Base-by-base conservation (phyloP, 2,888 invertebrate genomes). In the Imbricaverruca yamaguchii region DNA sequence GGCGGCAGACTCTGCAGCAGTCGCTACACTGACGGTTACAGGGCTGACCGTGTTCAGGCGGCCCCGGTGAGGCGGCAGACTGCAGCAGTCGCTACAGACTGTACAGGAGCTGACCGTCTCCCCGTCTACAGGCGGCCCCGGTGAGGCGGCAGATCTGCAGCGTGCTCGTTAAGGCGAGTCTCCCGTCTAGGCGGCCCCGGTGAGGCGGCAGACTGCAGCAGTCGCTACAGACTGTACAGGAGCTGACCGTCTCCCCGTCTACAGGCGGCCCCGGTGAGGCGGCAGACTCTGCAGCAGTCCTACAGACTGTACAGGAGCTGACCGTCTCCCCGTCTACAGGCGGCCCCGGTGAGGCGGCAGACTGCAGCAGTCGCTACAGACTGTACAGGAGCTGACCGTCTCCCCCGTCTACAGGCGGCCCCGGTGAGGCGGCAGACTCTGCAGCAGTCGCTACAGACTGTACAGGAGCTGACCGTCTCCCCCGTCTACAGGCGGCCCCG, bases 21-120 rank as follows among this genome's bases (percentile, higher is more conserved):
- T 92, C 93, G 85, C 90, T 92, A 79, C 90, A 91, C 87, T 93
- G 84, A 91, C 91, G 39, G 88, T 95, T n/a, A n/a, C 92, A 92
- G 82, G 93, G 83, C 87, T 95, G 39, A 39, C 39, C 39, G 39
- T 39, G 2, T 39, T 4, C 86, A 93, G 21, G 90, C 92, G 77
- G 93, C 93, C 87, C 93, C 39, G 39, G 39, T 39, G 39, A 39
- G 39, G 39, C 39, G 39, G 39, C 39, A 39, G n/a, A 39, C 39
- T 39, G 39, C 39, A 39, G 39, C 39, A 39, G 39, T 39, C 39
- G 39, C 39, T 39, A 39, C 39, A 39, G 39, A 39, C 39, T n/a
- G 39, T 39, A 39, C 39, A 39, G 39, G 39, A 39, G 39, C 39
- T 39, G 39, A 39, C 39, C 39, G 39, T 39, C 39, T 39, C 39